Evolutionary conservation across 2,888 invertebrate genomes (phyloP), one percentile per base, ranked within the genome.

Genomic region (Teinopalpus imperialis): DNA sequence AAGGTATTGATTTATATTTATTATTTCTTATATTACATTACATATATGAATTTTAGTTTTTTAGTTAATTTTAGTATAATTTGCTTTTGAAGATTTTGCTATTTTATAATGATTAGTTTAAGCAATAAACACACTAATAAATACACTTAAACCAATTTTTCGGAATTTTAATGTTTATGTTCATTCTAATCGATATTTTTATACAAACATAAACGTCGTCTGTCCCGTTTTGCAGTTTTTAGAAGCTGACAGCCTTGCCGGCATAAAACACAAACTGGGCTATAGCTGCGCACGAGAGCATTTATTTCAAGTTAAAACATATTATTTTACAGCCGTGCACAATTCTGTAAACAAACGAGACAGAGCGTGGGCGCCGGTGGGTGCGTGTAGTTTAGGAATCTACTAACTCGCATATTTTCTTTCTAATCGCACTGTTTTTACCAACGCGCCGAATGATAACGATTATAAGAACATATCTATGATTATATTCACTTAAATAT

Each of bases 341-440:
- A 66, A 70, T 74, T 70, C 69, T 77, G 74, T 83, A 85, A 83
- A 82, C 81, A 81, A 69, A 73, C 71, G 69, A 70, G 77, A 76
- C 69, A 68, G 55, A 49, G 62, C 62, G 81, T 82, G 69, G 81
- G 82, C 55, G 73, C 7, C 29, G 16, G 13, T 24, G 32, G 18
- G 34, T 54, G 52, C 70, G 67, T 69, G 68, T 74, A 75, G 68
- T 73, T 73, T 76, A 72, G 66, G 69, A 66, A 67, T 74, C 69
- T 66, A 68, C 27, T 72, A 70, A 66, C 63, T 69, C 62, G 55
- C 49, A 59, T 57, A 64, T 53, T 52, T 48, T 39, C 21, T 27
- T 44, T 53, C 31, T 54, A 51, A 53, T 53, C 16, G 30, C 29
- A 18, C 29, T 29, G 26, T 41, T 42, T 46, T 47, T 36, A 39